Evolutionary conservation across 1,140 invertebrate species (phyloP).

Genomic region (Procambarus clarkii): DNA sequence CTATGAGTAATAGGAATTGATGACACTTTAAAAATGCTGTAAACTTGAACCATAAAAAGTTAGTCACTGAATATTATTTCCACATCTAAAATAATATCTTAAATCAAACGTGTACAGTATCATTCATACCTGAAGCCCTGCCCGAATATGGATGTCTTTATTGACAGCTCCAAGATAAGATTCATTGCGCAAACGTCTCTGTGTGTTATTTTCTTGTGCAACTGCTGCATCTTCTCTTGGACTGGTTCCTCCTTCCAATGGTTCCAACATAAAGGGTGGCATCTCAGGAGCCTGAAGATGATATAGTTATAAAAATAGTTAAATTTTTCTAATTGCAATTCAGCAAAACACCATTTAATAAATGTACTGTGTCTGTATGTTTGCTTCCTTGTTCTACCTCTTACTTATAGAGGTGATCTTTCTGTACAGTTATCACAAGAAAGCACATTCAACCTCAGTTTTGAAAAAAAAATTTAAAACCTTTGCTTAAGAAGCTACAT

Average conservation of each 20-base stretch:
- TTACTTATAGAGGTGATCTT: background rate
- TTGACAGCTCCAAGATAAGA: conserved; percentile 77
- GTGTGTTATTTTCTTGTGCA: conserved; percentile 73
- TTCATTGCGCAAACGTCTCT: conserved; percentile 67
- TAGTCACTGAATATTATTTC: too few relatives aligned
- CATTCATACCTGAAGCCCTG: conserved; percentile 82
- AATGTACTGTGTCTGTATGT: background rate
- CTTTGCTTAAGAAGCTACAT: too few relatives aligned
- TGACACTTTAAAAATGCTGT: too few relatives aligned
- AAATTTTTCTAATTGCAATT: background rate
- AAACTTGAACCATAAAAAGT: too few relatives aligned
- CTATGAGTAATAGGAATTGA: background rate
- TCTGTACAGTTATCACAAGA: background rate
- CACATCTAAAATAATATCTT: too few relatives aligned
- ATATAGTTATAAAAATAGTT: background rate
- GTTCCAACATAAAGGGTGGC: conserved; percentile 91
- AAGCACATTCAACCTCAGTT: too few relatives aligned
- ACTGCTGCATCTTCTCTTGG: conserved; percentile 73
- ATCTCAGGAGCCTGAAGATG: conserved; percentile 80
- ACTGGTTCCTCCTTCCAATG: conserved; percentile 76
- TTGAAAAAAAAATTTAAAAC: too few relatives aligned
- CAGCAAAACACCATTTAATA: background rate
- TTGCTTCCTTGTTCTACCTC: background rate
- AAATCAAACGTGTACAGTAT: background rate
- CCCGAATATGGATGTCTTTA: conserved; percentile 86